A percentile compares a stretch with the other conserved stretches of the same genome.
Conservation (phyloP, 2,888 invertebrate genomes). For the Altica lythri region DNA sequence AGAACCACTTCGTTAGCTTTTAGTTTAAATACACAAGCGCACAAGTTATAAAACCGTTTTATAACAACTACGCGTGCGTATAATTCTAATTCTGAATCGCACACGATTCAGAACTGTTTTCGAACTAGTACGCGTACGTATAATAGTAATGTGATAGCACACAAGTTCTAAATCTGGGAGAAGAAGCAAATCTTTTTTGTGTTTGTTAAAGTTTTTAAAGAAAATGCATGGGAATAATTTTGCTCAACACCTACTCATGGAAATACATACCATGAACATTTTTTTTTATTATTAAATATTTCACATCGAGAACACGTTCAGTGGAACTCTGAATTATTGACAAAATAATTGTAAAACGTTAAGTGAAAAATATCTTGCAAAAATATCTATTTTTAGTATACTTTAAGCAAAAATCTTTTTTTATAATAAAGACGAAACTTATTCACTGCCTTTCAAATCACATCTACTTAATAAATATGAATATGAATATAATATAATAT, state of each 20-base stretch:
- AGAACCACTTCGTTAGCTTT: no score
- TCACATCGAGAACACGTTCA: constrained; percentile 59
- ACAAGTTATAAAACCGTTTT: no score
- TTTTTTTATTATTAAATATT: constrained; percentile 49
- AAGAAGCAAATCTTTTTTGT: no score
- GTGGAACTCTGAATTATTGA: constrained; percentile 56
- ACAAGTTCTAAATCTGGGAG: no score
- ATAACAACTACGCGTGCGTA: no score
- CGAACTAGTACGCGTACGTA: no score
- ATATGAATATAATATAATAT: no score
- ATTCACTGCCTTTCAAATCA: constrained; percentile 48
- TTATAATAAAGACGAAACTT: constrained; percentile 46
- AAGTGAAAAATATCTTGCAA: constrained; percentile 52
- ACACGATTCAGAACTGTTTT: no score
- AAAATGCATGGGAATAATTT: constrained; percentile 22
- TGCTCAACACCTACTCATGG: constrained; percentile 38
- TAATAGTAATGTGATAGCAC: no score
- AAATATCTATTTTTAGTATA: constrained; percentile 53
- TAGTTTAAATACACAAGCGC: no score
- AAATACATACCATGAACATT: constrained; percentile 49
- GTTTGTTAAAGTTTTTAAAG: background rate
- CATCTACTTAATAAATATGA: constrained; percentile 7
- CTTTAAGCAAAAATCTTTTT: constrained; percentile 52
- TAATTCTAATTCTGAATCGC: no score
- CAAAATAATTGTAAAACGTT: constrained; percentile 45